Evolutionary conservation across 2,888 invertebrate genomes (phyloP), one percentile per base, ranked within the genome.

Genomic region (Drosophila colorata): DNA sequence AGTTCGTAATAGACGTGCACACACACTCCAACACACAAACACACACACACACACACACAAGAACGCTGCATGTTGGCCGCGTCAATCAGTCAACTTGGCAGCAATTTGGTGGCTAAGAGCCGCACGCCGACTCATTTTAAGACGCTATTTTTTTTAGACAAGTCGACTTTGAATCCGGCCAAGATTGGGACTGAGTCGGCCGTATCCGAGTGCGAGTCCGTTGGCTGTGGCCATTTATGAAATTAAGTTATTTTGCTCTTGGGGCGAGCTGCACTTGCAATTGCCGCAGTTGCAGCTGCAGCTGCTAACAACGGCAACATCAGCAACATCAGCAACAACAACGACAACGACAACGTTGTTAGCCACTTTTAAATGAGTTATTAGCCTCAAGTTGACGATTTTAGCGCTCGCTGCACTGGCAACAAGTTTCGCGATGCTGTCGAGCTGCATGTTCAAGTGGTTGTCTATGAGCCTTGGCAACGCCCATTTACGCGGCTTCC

Each of bases 201-300:
- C 25, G 25, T 28, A 28, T 28, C 25, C 25, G 25, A 28, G 28
- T 28, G 28, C 9, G 38, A 7, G 41, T 47, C 53, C 43, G 71
- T 49, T 77, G 64, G 64, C 73, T 53, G 69, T 90, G 77, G 89
- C 89, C 90, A 91, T 90, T 91, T 90, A 86, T 90, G 84, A 91
- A 90, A 90, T 90, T 86, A 90, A 90, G 91, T 91, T 90, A 90
- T 90, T 90, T 90, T 87, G 87, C 90, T 87, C 90, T 81, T 79
- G 90, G 88, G 90, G 88, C 80, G 70, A 79, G 61, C 37, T 48
- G 71, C 72, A 68, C 43, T 55, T 69, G 69, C 80, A 31, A 31
- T 28, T 28, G 31, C 31, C 11, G 33, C 33, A 71, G 69, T 58
- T 70, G 70, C 75, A 49, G 64, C 66, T 47, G 63, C 56, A 41